These are phyloP conservation scores for Rhabdomys pumilio DNA, from an alignment of 2,797 vertebrate genomes.

Conservation along the genomic window DNA sequence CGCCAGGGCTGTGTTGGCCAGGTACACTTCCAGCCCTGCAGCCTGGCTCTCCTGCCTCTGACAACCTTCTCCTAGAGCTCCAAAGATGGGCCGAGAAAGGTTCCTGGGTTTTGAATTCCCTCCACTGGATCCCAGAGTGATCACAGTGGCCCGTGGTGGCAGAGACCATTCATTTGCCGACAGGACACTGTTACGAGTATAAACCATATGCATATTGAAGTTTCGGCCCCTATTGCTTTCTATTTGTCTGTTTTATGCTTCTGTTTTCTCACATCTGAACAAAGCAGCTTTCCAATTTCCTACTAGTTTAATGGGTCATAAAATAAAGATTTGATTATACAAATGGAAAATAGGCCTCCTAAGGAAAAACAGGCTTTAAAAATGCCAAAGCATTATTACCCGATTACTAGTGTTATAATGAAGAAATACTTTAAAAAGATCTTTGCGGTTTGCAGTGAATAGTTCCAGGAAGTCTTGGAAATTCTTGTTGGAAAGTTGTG, in stretches of 20 bases:
- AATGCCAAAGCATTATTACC: constrained; percentile 45
- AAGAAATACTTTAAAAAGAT: constrained; percentile 42
- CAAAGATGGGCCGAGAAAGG: background rate
- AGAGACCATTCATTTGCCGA: background rate
- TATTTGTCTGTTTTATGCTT: background rate
- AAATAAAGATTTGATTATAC: constrained; percentile 64
- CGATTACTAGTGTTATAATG: background rate
- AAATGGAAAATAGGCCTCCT: constrained; percentile 32
- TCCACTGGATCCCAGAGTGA: background rate
- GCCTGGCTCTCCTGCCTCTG: background rate
- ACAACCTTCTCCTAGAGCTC: background rate
- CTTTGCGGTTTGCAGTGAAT: background rate
- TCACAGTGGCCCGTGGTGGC: background rate
- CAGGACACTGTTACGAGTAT: fast-evolving
- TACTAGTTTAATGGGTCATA: constrained; percentile 42
- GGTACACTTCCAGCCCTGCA: fast-evolving
- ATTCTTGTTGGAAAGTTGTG: background rate
- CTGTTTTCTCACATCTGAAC: constrained; percentile 46
- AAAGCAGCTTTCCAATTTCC: background rate
- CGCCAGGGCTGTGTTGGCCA: fast-evolving
- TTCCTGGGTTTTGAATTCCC: background rate
- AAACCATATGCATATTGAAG: background rate
- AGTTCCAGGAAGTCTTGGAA: background rate
- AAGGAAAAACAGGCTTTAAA: constrained; percentile 53
- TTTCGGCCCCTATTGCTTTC: background rate